These are phyloP conservation scores for Porites evermanni DNA, from an alignment of 92 coral and sea anemone species.

Conservation along the genomic window DNA sequence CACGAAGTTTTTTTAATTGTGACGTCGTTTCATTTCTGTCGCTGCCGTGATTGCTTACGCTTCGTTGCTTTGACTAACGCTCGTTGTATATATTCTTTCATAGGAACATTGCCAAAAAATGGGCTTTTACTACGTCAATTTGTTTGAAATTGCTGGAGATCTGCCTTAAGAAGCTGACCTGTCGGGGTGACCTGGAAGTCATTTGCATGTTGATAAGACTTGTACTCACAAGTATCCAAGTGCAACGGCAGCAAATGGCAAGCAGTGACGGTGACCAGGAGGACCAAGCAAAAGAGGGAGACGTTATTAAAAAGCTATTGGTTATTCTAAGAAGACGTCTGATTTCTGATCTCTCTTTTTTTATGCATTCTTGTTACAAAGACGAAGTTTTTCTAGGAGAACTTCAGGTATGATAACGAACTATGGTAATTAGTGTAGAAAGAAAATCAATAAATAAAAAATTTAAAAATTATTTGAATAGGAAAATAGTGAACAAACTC, in stretches of 20 bases:
- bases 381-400: neutral
- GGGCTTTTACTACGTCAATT: neutral
- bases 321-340: neutral
- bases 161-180: neutral
- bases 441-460: no score
- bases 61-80: no score
- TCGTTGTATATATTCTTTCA: neutral
- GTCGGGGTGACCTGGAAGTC: neutral
- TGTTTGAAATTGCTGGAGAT: conserved; percentile 1
- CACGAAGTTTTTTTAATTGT: no score
- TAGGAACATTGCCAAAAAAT: neutral
- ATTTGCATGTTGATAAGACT: conserved; percentile 4
- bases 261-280: neutral
- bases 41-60: no score
- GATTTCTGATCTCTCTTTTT: neutral
- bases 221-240: conserved; percentile 2
- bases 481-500: no score
- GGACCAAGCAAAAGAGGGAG: neutral
- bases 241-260: neutral
- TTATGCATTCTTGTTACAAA: neutral
- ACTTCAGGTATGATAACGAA: neutral
- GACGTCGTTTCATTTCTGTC: no score
- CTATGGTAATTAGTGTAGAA: no score
- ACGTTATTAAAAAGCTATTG: neutral
- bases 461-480: no score